Evolutionary conservation across 2,797 vertebrate species (phyloP), one percentile per base, ranked within the genome.

Genomic region (Hybognathus amarus): DNA sequence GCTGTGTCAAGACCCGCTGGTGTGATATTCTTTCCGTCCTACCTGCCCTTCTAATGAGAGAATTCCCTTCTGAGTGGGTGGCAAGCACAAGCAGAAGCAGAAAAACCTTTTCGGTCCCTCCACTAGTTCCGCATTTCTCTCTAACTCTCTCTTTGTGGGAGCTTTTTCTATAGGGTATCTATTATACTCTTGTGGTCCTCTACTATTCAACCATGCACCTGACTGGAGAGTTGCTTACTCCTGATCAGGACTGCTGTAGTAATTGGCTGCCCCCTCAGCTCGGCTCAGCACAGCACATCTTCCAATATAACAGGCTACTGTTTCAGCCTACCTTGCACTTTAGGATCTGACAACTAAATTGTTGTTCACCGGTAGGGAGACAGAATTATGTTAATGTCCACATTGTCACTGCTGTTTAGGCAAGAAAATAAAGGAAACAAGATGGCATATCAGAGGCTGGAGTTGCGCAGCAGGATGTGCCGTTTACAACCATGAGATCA

Each of bases 281-380:
- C 85, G 30, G 45, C 66, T 83, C 81, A 74, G 59, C 80, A 64
- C 77, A 88, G 90, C 92, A 92, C 91, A 91, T 90, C 83, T 83
- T 92, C 83, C 84, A 90, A 89, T 90, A 92, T 92, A 93, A 93
- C 92, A 91, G 89, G 88, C 90, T 90, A 86, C 59, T 83, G 74
- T 92, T 93, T 94, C 91, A 92, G 92, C 91, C 91, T 92, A 89
- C 93, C 91, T 92, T 93, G 92, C 91, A 93, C 89, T 94, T 94
- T 91, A 90, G 89, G 90, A 88, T 93, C 93, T 94, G 92, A 95
- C 92, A 92, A 93, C 92, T 92, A 93, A 93, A 94, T 90, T 90
- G 91, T 92, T 91, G 88, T 86, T 88, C 87, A 82, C 89, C 85
- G 70, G 42, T n/a, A 77, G 77, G 82, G 71, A 85, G 75, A 84